phyloP scores from a whole-genome alignment of 2,113 vertebrate genomes.

The Calidris pygmaea region DNA sequence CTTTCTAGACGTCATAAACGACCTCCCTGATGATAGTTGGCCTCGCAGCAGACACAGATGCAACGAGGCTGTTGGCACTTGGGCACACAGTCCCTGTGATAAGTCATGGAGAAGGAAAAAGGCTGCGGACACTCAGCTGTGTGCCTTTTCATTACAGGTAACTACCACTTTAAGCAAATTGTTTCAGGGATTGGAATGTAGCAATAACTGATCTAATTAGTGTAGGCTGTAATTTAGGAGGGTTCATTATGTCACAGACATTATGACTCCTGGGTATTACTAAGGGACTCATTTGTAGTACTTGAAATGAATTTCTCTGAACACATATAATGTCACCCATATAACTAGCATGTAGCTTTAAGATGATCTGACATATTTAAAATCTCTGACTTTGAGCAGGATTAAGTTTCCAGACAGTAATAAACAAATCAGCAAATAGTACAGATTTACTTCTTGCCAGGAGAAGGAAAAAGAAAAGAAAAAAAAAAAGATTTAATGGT shows the following conservation, averaged over 20 bases:
- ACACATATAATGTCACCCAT: constrained; percentile 30
- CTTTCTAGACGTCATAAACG: background rate
- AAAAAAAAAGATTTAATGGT: background rate
- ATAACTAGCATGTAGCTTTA: background rate
- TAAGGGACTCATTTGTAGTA: constrained; percentile 76
- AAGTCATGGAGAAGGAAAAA: background rate
- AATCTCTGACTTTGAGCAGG: constrained; percentile 21
- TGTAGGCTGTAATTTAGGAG: constrained; percentile 79
- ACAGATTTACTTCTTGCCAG: constrained; percentile 33
- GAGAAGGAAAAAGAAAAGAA: background rate
- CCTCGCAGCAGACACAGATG: background rate
- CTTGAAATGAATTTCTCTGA: constrained; percentile 74
- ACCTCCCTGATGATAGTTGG: background rate
- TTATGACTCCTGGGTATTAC: constrained; percentile 79
- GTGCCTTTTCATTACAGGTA: constrained; percentile 70
- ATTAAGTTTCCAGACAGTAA: constrained; percentile 41
- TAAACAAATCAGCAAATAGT: constrained; percentile 63
- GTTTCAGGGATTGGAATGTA: constrained; percentile 74
- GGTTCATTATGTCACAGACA: constrained; percentile 78
- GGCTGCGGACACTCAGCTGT: constrained; percentile 58
- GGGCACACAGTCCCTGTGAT: background rate
- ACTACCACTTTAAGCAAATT: constrained; percentile 74
- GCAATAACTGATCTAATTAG: constrained; percentile 80
- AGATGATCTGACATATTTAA: constrained; percentile 18
- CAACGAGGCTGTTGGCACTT: background rate